Evolutionary conservation across 2,888 invertebrate species (phyloP).

Genomic region (Campoletis raptor): DNA sequence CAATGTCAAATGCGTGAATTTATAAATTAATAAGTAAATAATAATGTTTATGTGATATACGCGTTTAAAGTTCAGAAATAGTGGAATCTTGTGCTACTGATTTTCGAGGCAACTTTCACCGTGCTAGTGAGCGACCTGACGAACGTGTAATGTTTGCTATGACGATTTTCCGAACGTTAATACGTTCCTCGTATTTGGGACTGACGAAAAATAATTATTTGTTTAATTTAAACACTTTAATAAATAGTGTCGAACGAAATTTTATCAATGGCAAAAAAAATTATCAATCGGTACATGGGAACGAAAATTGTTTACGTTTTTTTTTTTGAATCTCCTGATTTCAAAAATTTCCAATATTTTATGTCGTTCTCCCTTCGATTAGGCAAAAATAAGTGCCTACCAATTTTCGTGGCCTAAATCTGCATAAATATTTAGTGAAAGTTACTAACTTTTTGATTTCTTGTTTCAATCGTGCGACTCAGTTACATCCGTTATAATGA

Average conservation of each 20-base stretch:
- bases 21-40: not conserved
- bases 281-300: not conserved
- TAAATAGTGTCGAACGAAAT: not conserved
- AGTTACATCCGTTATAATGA: not conserved
- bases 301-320: not conserved
- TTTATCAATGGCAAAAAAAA: not conserved
- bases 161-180: not conserved
- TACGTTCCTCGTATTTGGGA: too few species aligned
- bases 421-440: not conserved
- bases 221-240: not conserved
- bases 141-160: slow-evolving; percentile 23
- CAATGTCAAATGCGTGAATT: not conserved
- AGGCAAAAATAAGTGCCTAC: not conserved
- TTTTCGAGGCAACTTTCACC: slow-evolving; percentile 55
- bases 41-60: not conserved
- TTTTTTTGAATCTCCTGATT: not conserved
- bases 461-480: not conserved
- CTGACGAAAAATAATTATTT: not conserved
- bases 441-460: not conserved
- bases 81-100: not conserved
- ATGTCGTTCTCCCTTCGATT: not conserved
- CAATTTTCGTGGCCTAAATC: not conserved
- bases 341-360: not conserved
- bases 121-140: slow-evolving; percentile 13
- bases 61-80: not conserved